Evolutionary conservation across 2,113 vertebrate genomes (phyloP).

Genomic region (Sander vitreus): DNA sequence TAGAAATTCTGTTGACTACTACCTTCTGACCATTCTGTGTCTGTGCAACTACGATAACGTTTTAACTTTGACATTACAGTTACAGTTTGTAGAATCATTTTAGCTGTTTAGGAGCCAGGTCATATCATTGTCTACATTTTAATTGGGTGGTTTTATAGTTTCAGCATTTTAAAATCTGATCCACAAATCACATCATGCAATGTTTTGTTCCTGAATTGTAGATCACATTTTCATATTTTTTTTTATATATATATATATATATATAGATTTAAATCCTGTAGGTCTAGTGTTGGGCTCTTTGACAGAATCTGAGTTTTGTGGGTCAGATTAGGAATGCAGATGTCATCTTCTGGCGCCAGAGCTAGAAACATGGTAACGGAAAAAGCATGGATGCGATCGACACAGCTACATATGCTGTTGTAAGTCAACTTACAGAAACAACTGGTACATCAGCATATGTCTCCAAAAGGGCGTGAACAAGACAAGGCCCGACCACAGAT

Average conservation of each 20-base stretch:
- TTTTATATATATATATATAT: too few species aligned
- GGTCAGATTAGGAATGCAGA: neutral
- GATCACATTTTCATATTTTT: neutral
- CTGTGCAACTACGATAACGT: neutral
- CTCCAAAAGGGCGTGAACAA: too few species aligned
- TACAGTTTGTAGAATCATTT: neutral
- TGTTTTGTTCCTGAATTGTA: neutral
- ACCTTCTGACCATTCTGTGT: neutral
- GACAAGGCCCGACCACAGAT: too few species aligned
- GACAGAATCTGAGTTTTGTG: neutral
- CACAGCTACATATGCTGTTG: too few species aligned
- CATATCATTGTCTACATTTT: neutral
- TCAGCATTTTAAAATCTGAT: too few species aligned
- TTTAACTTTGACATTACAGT: neutral
- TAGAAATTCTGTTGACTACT: neutral
- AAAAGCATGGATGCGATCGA: too few species aligned
- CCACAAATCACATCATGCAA: neutral
- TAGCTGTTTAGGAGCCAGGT: neutral
- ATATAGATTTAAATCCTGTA: too few species aligned
- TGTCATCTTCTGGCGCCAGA: neutral
- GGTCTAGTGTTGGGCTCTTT: neutral
- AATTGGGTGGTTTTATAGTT: neutral
- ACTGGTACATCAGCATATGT: too few species aligned
- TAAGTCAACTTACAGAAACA: too few species aligned
- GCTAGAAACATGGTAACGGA: too few species aligned